Evolutionary conservation across 2,888 invertebrate species (phyloP).

Genomic region (Ophion ventricosus): DNA sequence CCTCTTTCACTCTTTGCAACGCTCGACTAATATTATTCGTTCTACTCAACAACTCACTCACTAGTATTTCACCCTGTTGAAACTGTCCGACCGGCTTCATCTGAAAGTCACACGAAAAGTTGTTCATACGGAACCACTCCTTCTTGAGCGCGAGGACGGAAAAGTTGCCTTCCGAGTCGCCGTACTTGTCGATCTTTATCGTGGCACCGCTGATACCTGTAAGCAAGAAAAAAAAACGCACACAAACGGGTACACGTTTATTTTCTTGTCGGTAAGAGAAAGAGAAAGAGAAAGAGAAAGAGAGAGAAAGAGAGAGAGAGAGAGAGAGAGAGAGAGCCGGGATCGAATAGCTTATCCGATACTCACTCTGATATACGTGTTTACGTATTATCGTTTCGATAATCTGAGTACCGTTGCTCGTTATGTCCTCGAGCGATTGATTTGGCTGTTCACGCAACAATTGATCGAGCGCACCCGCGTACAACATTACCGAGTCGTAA

Average conservation of each 20-base stretch:
- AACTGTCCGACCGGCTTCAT: slow-evolving; percentile 95
- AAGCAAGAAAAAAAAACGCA: slow-evolving; percentile 55
- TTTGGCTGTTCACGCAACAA: slow-evolving; percentile 87
- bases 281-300: no score
- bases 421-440: slow-evolving; percentile 87
- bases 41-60: slow-evolving; percentile 86
- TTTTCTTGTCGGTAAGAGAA: no score
- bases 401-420: slow-evolving; percentile 94
- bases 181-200: slow-evolving; percentile 95
- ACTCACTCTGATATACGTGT: slow-evolving; percentile 94
- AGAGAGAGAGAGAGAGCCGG: no score
- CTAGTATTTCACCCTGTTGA: slow-evolving; percentile 91
- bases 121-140: slow-evolving; percentile 83
- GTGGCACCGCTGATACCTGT: slow-evolving; percentile 97
- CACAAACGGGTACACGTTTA: no score
- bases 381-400: slow-evolving; percentile 93
- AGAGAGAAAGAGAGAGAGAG: no score
- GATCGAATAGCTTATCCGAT: slow-evolving; percentile 29
- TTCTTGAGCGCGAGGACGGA: slow-evolving; percentile 93
- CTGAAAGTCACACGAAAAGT: slow-evolving; percentile 89
- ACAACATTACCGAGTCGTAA: slow-evolving; percentile 96
- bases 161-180: slow-evolving; percentile 99
- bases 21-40: slow-evolving; percentile 45
- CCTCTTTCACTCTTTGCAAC: not conserved
- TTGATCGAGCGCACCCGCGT: slow-evolving; percentile 93